These are phyloP conservation scores for Aphidius ervi DNA, from an alignment of 1,140 invertebrate genomes.

Conservation along the genomic window DNA sequence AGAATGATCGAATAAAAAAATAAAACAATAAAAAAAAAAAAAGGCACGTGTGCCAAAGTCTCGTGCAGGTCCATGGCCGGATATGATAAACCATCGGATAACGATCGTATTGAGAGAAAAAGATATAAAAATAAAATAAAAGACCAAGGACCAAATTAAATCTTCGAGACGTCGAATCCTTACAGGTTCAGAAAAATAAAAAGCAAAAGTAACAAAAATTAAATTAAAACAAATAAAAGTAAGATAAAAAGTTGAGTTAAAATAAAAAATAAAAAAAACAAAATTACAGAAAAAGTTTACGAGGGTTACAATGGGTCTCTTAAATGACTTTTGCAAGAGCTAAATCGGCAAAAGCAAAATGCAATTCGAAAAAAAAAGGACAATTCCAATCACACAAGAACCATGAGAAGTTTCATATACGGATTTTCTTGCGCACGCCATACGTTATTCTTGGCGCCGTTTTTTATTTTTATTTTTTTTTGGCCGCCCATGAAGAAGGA, in stretches of 20 bases:
- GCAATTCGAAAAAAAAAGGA: background rate
- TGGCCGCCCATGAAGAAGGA: conserved; percentile 9
- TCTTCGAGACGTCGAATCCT: conserved; percentile 31
- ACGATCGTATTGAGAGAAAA: conserved; percentile 32
- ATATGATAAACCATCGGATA: conserved; percentile 51
- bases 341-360: conserved; percentile 6
- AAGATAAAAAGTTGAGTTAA: conserved; percentile 4
- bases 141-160: conserved; percentile 38
- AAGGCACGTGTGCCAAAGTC: background rate
- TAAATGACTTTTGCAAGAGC: background rate
- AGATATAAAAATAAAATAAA: conserved; percentile 19
- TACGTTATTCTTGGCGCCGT: conserved; percentile 33
- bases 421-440: no score
- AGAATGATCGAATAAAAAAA: conserved; percentile 6
- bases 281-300: conserved; percentile 22
- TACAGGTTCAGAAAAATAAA: conserved; percentile 9
- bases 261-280: background rate
- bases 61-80: conserved; percentile 29
- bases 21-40: background rate
- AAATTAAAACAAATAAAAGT: conserved; percentile 12
- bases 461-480: conserved; percentile 8
- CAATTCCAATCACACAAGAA: conserved; percentile 8
- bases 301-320: conserved; percentile 25
- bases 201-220: conserved; percentile 1
- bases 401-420: conserved; percentile 18